Conservation (phyloP, 2,888 invertebrate species). For the Drosophila buzzatii region DNA sequence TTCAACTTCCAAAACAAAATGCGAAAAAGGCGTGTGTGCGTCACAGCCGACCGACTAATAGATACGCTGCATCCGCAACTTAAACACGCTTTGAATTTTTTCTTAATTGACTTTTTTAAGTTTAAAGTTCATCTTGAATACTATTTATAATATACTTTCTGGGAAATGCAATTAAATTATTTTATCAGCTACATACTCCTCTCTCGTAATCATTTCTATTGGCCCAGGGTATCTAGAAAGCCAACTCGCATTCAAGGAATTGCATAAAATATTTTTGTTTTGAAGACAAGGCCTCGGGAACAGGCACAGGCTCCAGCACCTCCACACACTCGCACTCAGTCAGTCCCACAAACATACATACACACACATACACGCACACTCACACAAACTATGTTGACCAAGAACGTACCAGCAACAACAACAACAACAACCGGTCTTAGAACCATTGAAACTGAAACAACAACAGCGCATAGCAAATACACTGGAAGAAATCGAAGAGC, state of each 20-base stretch:
- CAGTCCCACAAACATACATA: conserved; percentile 13
- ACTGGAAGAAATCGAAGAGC: conserved; percentile 70
- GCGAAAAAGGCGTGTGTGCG: conserved; percentile 16
- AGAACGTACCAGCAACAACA: conserved; percentile 58
- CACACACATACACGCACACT: conserved; percentile 20
- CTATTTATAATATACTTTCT: not conserved
- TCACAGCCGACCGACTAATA: not conserved
- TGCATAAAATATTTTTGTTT: conserved; percentile 78
- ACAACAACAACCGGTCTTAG: conserved; percentile 67
- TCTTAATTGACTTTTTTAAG: too few species aligned
- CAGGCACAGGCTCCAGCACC: conserved; percentile 59
- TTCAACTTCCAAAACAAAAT: conserved; percentile 31
- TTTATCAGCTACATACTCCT: not conserved
- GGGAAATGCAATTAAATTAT: not conserved
- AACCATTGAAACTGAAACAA: conserved; percentile 67
- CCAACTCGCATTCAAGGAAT: conserved; percentile 78
- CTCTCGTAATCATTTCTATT: not conserved
- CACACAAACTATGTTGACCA: conserved; percentile 63
- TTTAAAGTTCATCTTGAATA: not conserved
- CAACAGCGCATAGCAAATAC: conserved; percentile 69
- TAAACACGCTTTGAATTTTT: not conserved
- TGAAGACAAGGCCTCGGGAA: conserved; percentile 74
- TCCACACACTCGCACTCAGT: not conserved
- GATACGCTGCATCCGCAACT: conserved; percentile 7
- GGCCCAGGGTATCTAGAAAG: conserved; percentile 8